Evolutionary conservation across 2,113 vertebrate genomes (phyloP), one percentile per base, ranked within the genome.

Genomic region (Neotoma lepida): DNA sequence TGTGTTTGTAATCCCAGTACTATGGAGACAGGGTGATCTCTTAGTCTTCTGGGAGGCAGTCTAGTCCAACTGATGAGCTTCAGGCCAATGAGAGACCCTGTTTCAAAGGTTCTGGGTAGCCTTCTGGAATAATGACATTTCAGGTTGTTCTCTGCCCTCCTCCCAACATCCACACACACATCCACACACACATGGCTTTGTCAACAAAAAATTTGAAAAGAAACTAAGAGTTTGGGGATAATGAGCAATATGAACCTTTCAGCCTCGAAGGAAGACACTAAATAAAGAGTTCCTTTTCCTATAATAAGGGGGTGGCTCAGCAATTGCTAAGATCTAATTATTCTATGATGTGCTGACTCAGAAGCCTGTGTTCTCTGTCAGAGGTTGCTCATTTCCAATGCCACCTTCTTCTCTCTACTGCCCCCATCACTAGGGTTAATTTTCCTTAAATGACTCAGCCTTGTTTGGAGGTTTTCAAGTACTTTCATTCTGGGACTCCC

Each of bases 381-480:
- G 88, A 39, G 24, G 58, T 10, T 49, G 41, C 61, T 90, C 71
- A 39, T 49, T 88, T 20, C 71, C 54, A 88, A 6, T 24, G 17
- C 73, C 18, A 41, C 44, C 81, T 92, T 51, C 44, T 18, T 66
- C 30, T 71, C 61, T 30, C 41, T 41, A 14, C 44, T 64, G n/a
- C 54, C 89, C 85, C 61, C 58, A 93, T 84, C 88, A n/a, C 58
- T 13, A 41, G 68, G 76, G 24, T 49, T 93, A 63, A 93, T 90
- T 81, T 88, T 93, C 51, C 71, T 85, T 81, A 39, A 85, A 73
- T 92, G 92, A 97, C 85, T 95, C 87, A 94, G 93, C 30, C 74
- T 96, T 71, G 33, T 94, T 87, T 3, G 39, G 39, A 81, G 51
- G 10, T 81, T 96, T 95, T 93, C 71, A 88, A 93, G 86, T 39